Percentiles rank a stretch among this genome's conserved stretches.
Conservation (phyloP, 2,888 invertebrate genomes). For the Esperia sulphurella region DNA sequence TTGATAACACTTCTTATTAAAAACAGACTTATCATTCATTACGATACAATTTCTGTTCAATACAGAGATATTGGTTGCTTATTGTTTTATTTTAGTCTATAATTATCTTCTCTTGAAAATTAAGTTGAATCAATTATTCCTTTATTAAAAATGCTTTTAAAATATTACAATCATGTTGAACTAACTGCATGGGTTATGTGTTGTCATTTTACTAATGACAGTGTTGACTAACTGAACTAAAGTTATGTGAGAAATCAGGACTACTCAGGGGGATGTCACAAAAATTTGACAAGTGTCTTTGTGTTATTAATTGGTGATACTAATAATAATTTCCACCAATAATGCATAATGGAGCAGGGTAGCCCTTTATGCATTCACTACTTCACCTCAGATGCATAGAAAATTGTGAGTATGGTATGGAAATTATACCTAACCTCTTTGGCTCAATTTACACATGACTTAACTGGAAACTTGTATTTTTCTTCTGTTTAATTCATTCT, state of each 20-base stretch:
- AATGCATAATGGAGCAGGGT: constrained; percentile 32
- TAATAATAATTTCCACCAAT: constrained; percentile 33
- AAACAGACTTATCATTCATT: constrained; percentile 40
- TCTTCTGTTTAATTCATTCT: neutral
- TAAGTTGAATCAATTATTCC: neutral
- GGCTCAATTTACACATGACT: neutral
- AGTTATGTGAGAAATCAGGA: constrained; percentile 44
- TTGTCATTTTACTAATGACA: constrained; percentile 2
- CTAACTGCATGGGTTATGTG: neutral
- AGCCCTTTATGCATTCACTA: constrained; percentile 30
- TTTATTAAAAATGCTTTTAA: neutral
- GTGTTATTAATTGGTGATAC: constrained; percentile 24
- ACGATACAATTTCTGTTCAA: constrained; percentile 12
- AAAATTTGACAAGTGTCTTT: constrained; percentile 55
- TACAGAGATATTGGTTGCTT: constrained; percentile 3
- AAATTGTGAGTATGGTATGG: constrained; percentile 56
- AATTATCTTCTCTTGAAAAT: neutral
- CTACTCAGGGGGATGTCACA: constrained; percentile 42
- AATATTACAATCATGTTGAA: neutral
- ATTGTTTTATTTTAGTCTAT: constrained; percentile 2
- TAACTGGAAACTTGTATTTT: neutral
- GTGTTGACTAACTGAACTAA: neutral
- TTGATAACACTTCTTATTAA: constrained; percentile 53
- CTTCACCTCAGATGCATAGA: constrained; percentile 54
- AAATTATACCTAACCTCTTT: neutral